Evolutionary conservation across 2,888 invertebrate species (phyloP), one percentile per base, ranked within the genome.

Genomic region (Anaspis maculata): DNA sequence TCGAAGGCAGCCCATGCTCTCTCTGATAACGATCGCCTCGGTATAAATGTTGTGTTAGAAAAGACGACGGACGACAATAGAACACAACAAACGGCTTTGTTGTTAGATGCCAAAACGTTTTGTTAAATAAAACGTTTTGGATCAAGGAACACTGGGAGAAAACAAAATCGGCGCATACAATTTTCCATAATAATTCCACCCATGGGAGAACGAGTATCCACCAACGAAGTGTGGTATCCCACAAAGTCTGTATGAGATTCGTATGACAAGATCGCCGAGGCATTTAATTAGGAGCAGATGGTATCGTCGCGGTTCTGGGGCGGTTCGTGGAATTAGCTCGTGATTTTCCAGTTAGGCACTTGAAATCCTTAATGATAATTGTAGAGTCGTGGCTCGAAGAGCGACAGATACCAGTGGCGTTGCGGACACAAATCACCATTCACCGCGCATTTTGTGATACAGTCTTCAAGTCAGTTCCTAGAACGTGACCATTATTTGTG

Each of bases 11-110:
- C n/a, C n/a, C n/a, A n/a, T n/a, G n/a, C n/a, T n/a, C n/a, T 30
- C 33, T 36, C 35, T 27, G 39, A 39, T 39, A 39, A 39, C 26
- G 30, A 39, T 39, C 39, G 33, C n/a, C 30, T 33, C 35, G 35
- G 30, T 36, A 31, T 36, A n/a, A n/a, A n/a, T 31, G 35, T 30
- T 32, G 15, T 25, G 25, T 30, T 13, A 29, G 22, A 27, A 39
- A 39, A 39, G n/a, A n/a, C n/a, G n/a, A n/a, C n/a, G n/a, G n/a
- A 36, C 26, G 19, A 39, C 39, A 36, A 39, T 36, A 33, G 33
- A 30, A 32, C 19, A 19, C 5, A 26, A 33, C 37, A 37, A 32
- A 15, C 29, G 30, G 22, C 12, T 30, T 37, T 33, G 33, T 37
- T 37, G n/a, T n/a, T 33, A 37, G 32, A 27, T 37, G 33, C 33